Base-by-base conservation (phyloP, 2,113 vertebrate genomes). In the Oceanodroma tethys region DNA sequence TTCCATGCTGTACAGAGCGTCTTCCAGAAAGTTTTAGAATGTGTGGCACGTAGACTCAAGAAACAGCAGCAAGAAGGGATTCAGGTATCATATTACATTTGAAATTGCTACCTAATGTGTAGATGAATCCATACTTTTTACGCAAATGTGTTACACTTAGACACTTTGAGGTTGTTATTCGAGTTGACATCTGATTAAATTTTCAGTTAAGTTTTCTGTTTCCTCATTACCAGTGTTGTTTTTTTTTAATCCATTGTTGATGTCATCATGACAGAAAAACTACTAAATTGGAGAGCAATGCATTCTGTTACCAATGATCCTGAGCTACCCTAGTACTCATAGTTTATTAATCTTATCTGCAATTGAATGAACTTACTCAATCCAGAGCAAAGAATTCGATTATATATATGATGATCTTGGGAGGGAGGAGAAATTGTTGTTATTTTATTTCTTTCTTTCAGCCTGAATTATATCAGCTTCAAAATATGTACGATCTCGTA, bases 1-100 rank as follows among this genome's bases (percentile, higher is more conserved):
- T 95, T 99, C 82, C 95, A 96, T 13, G 93, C 98, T 72, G 96
- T 99, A 65, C 98, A 98, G 87, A 98, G 98, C 5, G 88, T 99
- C 34, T 99, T 99, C 97, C 99, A 99, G 97, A 99, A 99, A 93
- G 96, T 98, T 86, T 93, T 99, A 71, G 99, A 99, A 96, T 97
- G 98, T 48, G 83, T 99, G 52, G 98, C 98, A 18, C 52, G 86
- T 10, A 94, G 70, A 50, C 97, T 99, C 32, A 98, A 95, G 88
- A 99, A 98, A 84, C 95, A 98, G 25, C 98, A 96, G 2, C 98
- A 99, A 79, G 98, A 98, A 96, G 99, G 98, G 32, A 96, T 98
- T 75, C 98, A 97, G 99, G 99, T 99, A 98, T 86, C 8, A 1
- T 53, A 13, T 18, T 59, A 40, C 23, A 30, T 17, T 83, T 70